Conservation (phyloP, 2,888 invertebrate genomes). For the Cabera pusaria region DNA sequence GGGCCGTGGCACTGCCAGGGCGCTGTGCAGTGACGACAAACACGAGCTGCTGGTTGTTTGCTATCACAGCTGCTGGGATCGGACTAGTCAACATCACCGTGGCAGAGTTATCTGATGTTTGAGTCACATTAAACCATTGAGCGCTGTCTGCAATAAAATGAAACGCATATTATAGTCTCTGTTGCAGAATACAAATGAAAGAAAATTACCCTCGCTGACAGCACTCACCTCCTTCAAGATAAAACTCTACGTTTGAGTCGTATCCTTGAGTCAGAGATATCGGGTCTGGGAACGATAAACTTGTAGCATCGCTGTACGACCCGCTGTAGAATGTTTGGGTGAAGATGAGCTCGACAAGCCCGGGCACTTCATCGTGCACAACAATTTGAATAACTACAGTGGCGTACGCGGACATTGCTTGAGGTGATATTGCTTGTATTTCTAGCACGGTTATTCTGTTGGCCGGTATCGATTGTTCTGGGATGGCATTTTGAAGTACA, state of each 20-base stretch:
- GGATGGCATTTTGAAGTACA: slow-evolving; percentile 26
- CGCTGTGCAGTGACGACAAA: slow-evolving; percentile 23
- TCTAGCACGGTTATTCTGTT: slow-evolving; percentile 37
- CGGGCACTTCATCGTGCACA: slow-evolving; percentile 8
- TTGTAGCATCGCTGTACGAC: slow-evolving; percentile 25
- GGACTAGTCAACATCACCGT: slow-evolving; percentile 20
- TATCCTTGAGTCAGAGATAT: slow-evolving; percentile 36
- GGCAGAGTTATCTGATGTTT: slow-evolving; percentile 20
- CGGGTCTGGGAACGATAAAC: slow-evolving; percentile 26
- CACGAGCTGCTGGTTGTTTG: slow-evolving; percentile 32
- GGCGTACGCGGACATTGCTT: slow-evolving; percentile 35
- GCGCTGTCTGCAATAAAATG: slow-evolving; percentile 4
- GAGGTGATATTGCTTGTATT: slow-evolving; percentile 36
- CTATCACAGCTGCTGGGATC: slow-evolving; percentile 36
- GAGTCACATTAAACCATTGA: slow-evolving; percentile 20
- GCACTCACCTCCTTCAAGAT: slow-evolving; percentile 39
- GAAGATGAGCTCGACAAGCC: slow-evolving; percentile 19
- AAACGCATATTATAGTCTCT: no score
- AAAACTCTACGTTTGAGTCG: slow-evolving; percentile 34
- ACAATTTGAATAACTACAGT: slow-evolving; percentile 36
- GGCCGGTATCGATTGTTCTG: slow-evolving; percentile 35
- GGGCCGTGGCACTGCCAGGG: slow-evolving; percentile 19
- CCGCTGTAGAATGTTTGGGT: slow-evolving; percentile 39
- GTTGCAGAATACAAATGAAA: no score
- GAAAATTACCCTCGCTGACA: no score